Evolutionary conservation across 2,888 invertebrate genomes (phyloP), one percentile per base, ranked within the genome.

Genomic region (Melanostoma scalare): DNA sequence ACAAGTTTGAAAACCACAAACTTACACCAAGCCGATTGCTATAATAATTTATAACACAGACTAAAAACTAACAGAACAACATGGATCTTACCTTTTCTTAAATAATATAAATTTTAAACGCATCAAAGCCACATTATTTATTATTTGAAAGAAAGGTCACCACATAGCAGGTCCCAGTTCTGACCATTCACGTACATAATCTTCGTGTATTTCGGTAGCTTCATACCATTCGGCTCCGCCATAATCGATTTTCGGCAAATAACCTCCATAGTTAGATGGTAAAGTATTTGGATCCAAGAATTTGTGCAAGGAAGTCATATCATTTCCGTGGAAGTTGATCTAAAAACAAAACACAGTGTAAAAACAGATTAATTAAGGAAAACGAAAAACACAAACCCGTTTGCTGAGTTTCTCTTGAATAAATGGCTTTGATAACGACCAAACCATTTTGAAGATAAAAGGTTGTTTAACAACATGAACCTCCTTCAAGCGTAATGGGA

Each of bases 391-490:
- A 61, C 95, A 93, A 90, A 96, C 96, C 91, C 96, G 94, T 86
- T 92, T 94, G 90, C 94, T 94, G 30, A 97, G 92, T 90, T 97
- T 97, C 87, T 95, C 95, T 86, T 93, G 93, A 87, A 96, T 94
- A 89, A 96, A 95, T 5, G 96, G 96, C 91, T 96, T 96, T 92
- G 96, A 96, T 89, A 96, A 93, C 58, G 93, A 92, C 96, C 96
- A 97, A 2, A 96, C 96, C 90, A 96, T 93, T 89, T 95, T 96
- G 92, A 97, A 97, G 82, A 96, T 92, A 92, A 95, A 95, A 0
- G 97, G 96, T 88, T 97, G 95, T 88, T 96, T 96, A 3, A 97
- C 95, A 89, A 96, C 94, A 91, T 97, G 96, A 9, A 96, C 95
- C 91, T 96, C 96, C 90, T 96, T 96, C 86, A 96, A 92, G 72